Base-by-base conservation (phyloP, 2,113 vertebrate species). In the Aspidoscelis tigris region DNA sequence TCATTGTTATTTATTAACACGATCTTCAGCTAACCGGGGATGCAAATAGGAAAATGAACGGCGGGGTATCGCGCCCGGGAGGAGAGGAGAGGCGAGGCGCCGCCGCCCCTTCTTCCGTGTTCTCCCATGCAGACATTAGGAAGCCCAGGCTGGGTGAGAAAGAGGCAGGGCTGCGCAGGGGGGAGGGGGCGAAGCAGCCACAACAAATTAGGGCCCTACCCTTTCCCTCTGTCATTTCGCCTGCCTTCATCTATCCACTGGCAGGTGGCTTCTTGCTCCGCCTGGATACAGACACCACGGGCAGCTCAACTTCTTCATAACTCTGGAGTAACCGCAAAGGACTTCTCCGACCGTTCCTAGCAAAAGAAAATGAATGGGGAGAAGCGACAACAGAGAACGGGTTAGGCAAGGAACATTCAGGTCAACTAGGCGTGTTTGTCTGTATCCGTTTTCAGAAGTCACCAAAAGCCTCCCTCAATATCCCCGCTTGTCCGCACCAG, bases 1-100 rank as follows among this genome's bases (percentile, higher is more conserved):
- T 94, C 96, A 95, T 94, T 96, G 94, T 95, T 96, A 95, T 95
- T 96, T 96, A 96, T 96, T 95, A 95, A 95, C 95, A 95, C 91
- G 92, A 93, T 96, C 94, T 95, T 94, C 93, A 95, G 91, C 86
- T 90, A 92, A 91, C 91, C 81, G 91, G 33, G 14, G 90, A 91
- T 92, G 95, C 91, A 95, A 94, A 95, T 89, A 95, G 91, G 87
- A 80, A 91, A 87, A 88, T 6, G 85, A 89, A 91, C 84, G 68
- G 68, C 89, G 86, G 89, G 92, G 88, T 78, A 3, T 11, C 55
- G 33, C 33, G 33, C 33, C 33, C 77, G 82, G 76, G 88, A 88
- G 82, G 85, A 91, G 87, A 43, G 72, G 83, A 72, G 61, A 84
- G 71, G 44, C 72, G 75, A 71, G 16, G 76, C n/a, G 76, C 7